phyloP scores from a whole-genome alignment of 2,797 vertebrate genomes.

The Etheostoma perlongum region DNA sequence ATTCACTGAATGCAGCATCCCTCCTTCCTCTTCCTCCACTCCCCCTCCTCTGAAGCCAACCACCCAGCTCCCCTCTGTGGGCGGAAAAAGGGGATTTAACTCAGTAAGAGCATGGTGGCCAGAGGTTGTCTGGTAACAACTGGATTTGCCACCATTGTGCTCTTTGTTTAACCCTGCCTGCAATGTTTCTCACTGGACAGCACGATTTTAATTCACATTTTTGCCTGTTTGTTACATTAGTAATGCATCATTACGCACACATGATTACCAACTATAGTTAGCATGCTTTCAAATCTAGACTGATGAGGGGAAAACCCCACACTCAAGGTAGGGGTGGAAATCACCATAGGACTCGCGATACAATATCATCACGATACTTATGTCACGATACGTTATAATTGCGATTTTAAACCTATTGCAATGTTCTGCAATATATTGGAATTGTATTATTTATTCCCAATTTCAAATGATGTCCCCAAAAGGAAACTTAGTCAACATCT shows the following conservation, averaged over 20 bases:
- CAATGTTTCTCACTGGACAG: conserved; percentile 5
- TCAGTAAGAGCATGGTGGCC: conserved; percentile 65
- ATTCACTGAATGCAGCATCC: conserved; percentile 60
- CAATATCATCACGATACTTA: too few species aligned
- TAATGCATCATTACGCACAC: conserved; percentile 51
- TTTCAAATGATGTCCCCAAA: too few species aligned
- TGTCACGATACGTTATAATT: too few species aligned
- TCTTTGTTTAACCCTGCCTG: conserved; percentile 57
- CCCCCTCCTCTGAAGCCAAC: conserved; percentile 32
- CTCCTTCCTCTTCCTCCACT: conserved; percentile 8
- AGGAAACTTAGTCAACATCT: too few species aligned
- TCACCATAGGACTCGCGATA: too few species aligned
- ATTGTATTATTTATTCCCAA: too few species aligned
- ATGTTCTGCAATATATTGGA: too few species aligned
- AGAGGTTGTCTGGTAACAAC: conserved; percentile 69
- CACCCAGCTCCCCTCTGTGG: conserved; percentile 43
- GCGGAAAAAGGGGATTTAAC: conserved; percentile 68
- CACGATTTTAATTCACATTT: conserved; percentile 12
- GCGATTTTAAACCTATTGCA: too few species aligned
- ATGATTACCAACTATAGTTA: conserved; percentile 62
- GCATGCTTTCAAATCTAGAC: conserved; percentile 36
- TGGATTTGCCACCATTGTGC: conserved; percentile 64
- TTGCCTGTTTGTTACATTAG: conserved; percentile 45
- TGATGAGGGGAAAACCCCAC: not conserved
- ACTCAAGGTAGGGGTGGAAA: too few species aligned